These are phyloP conservation scores for Ceratina australensis DNA, from an alignment of 1,140 invertebrate species.

Conservation along the genomic window DNA sequence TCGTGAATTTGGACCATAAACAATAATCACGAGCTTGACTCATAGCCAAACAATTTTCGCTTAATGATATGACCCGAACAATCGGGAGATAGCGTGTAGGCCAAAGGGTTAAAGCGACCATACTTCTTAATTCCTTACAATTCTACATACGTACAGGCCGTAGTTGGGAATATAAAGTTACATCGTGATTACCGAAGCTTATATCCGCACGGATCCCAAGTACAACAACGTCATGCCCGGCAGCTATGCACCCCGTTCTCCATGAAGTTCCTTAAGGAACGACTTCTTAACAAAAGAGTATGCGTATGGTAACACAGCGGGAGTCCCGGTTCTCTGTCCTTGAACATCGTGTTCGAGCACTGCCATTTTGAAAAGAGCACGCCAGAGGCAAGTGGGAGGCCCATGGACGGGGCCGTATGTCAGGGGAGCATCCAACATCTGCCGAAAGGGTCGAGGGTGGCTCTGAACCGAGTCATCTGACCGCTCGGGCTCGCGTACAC, in stretches of 20 bases:
- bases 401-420: constrained; percentile 45
- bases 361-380: constrained; percentile 60
- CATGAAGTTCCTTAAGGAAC: neutral
- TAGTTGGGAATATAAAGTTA: too few relatives aligned
- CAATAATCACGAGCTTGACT: too few relatives aligned
- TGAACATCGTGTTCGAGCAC: constrained; percentile 44
- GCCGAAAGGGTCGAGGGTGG: constrained; percentile 52
- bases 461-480: constrained; percentile 49
- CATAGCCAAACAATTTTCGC: too few relatives aligned
- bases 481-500: constrained; percentile 37
- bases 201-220: too few relatives aligned
- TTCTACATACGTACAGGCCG: too few relatives aligned
- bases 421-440: constrained; percentile 57
- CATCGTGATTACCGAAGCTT: too few relatives aligned
- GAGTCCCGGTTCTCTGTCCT: constrained; percentile 8
- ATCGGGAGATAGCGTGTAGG: too few relatives aligned
- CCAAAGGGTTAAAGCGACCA: too few relatives aligned
- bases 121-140: too few relatives aligned
- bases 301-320: neutral
- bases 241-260: neutral
- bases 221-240: too few relatives aligned
- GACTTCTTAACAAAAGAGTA: neutral
- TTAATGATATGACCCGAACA: too few relatives aligned
- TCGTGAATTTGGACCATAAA: too few relatives aligned
- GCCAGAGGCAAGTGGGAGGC: constrained; percentile 42